Evolutionary conservation across 2,113 vertebrate genomes (phyloP).

Genomic region (Candoia aspera): DNA sequence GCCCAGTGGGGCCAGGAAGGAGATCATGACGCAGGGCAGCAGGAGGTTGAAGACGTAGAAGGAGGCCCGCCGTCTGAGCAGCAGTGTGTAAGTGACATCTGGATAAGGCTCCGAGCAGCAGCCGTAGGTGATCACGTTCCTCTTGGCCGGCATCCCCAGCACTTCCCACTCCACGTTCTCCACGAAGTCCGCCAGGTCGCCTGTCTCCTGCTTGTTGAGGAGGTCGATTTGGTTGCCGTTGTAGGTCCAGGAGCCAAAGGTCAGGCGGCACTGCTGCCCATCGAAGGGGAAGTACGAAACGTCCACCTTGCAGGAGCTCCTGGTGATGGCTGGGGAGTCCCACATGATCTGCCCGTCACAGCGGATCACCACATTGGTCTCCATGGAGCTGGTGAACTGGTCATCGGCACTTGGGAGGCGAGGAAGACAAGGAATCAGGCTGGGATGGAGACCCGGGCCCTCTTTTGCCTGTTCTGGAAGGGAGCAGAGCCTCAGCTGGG

Average conservation of each 20-base stretch:
- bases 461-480: background rate
- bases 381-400: conserved; percentile 79
- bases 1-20: conserved; percentile 86
- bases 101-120: conserved; percentile 93
- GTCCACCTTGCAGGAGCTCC: conserved; percentile 91
- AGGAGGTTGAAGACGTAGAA: conserved; percentile 92
- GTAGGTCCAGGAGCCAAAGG: conserved; percentile 94
- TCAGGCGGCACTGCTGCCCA: conserved; percentile 84
- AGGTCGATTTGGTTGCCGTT: conserved; percentile 89
- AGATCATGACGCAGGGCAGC: conserved; percentile 91
- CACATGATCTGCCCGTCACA: conserved; percentile 84
- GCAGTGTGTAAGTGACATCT: conserved; percentile 87
- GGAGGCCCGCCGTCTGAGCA: conserved; percentile 83
- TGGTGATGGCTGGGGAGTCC: conserved; percentile 90
- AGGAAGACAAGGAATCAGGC: rapidly evolving
- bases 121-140: conserved; percentile 82
- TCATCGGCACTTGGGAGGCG: conserved; percentile 79
- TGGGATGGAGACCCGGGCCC: background rate
- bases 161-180: conserved; percentile 92
- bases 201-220: conserved; percentile 71
- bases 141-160: conserved; percentile 84
- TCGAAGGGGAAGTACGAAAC: conserved; percentile 93
- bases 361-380: conserved; percentile 89
- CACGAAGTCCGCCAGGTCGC: conserved; percentile 85
- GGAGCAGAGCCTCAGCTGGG: background rate